These are phyloP conservation scores for Microchirus variegatus DNA, from an alignment of 2,797 vertebrate species.

Conservation along the genomic window DNA sequence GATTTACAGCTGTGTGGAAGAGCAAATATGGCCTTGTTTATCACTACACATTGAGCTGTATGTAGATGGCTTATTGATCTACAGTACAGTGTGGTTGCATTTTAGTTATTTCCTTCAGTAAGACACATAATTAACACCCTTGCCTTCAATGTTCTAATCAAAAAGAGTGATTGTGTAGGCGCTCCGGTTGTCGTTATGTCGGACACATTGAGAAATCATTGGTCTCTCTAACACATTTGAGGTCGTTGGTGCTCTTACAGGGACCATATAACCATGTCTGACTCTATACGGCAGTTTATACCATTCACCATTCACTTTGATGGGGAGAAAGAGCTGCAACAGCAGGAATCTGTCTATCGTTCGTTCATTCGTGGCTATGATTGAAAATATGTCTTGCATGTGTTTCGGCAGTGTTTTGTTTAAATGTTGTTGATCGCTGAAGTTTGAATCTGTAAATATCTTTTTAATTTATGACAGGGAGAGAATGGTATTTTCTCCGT, in stretches of 20 bases:
- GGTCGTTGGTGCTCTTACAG: constrained; percentile 1
- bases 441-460: no score
- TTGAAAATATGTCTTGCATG: no score
- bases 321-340: no score
- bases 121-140: constrained; percentile 9
- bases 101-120: constrained; percentile 22
- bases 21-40: constrained; percentile 30
- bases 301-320: no score
- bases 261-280: neutral
- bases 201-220: constrained; percentile 7
- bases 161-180: constrained; percentile 21
- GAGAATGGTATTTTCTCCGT: no score
- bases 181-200: constrained; percentile 20
- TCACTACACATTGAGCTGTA: constrained; percentile 29
- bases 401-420: no score
- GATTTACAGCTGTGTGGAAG: constrained; percentile 8
- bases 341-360: no score
- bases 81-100: neutral
- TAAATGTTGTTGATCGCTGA: no score
- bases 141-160: constrained; percentile 21
- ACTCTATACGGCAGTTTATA: no score
- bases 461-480: no score
- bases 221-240: constrained; percentile 11
- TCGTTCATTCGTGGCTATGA: no score
- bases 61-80: constrained; percentile 53